phyloP scores from a whole-genome alignment of 64 coral and sea anemone genomes.

The Actinia tenebrosa region DNA sequence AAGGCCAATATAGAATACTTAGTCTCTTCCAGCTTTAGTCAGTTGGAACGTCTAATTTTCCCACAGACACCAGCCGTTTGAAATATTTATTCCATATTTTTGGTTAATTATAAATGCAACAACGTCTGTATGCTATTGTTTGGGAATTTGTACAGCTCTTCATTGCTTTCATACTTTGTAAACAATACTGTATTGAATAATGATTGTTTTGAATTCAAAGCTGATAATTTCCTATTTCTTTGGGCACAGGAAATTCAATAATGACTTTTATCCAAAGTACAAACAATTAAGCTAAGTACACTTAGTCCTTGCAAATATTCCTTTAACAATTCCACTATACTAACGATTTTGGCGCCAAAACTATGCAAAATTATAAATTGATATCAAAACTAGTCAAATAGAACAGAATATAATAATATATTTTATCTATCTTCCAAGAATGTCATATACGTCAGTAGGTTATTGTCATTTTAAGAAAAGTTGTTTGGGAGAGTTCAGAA shows the following conservation, averaged over 20 bases:
- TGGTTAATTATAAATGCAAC: not conserved
- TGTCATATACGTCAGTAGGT: too few relatives aligned
- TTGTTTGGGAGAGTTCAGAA: not conserved
- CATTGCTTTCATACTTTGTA: not conserved
- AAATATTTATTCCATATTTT: not conserved
- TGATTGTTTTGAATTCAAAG: not conserved
- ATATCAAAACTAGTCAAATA: not conserved
- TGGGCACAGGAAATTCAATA: not conserved
- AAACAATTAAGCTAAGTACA: not conserved
- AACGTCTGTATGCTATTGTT: not conserved
- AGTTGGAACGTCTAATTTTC: not conserved
- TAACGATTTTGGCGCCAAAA: too few relatives aligned
- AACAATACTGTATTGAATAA: not conserved
- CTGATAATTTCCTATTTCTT: not conserved
- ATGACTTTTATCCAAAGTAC: not conserved
- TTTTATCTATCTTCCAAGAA: not conserved
- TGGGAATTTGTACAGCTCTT: not conserved
- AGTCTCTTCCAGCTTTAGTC: not conserved
- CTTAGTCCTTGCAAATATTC: not conserved
- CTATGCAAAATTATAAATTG: not conserved
- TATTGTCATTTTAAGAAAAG: not conserved
- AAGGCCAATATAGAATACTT: not conserved
- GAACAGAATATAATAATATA: not conserved
- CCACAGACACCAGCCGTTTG: not conserved
- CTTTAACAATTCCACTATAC: not conserved